Evolutionary conservation across 2,113 vertebrate genomes (phyloP).

Genomic region (Laterallus jamaicensis): DNA sequence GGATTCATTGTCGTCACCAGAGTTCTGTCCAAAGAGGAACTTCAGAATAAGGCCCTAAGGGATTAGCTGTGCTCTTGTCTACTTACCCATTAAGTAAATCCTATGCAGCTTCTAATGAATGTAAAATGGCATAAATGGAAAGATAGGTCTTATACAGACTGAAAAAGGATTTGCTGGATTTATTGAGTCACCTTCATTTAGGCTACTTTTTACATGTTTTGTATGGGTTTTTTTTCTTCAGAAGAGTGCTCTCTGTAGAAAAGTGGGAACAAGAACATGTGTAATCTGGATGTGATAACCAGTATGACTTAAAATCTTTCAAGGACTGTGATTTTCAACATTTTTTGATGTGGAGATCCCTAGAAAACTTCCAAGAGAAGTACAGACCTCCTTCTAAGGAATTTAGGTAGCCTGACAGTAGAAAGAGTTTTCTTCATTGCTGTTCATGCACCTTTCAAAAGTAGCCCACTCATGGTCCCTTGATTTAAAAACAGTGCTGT

Average conservation of each 20-base stretch:
- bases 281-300: not conserved
- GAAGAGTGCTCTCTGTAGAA: not conserved
- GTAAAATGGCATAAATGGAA: not conserved
- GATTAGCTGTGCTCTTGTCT: conserved; percentile 16
- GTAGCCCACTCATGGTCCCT: not conserved
- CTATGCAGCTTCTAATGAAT: not conserved
- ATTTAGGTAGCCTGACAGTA: not conserved
- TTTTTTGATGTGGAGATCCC: not conserved
- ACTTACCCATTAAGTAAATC: conserved; percentile 14
- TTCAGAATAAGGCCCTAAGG: not conserved
- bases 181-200: not conserved
- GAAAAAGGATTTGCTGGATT: not conserved
- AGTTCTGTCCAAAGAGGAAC: not conserved
- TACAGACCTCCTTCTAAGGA: not conserved
- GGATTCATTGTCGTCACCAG: not conserved
- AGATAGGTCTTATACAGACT: not conserved
- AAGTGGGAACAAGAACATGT: not conserved
- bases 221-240: not conserved
- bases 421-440: not conserved
- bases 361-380: not conserved
- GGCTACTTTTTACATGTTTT: not conserved
- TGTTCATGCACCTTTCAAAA: not conserved
- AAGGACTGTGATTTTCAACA: not conserved
- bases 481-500: not conserved
- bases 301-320: not conserved